Evolutionary conservation across 2,113 vertebrate species (phyloP).

Genomic region (Chitala chitala): DNA sequence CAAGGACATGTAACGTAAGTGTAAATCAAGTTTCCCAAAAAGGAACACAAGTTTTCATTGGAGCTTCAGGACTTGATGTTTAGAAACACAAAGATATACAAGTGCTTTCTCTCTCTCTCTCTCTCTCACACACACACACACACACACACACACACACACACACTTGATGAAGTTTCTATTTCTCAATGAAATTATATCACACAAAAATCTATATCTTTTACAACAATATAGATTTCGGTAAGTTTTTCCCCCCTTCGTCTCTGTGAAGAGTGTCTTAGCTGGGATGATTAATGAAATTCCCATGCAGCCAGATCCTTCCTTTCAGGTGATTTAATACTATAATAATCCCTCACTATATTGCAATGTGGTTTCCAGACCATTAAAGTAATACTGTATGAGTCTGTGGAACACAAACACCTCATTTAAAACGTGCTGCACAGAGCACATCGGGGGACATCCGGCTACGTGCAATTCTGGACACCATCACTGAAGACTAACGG

Average conservation of each 20-base stretch:
- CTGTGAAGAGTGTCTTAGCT: constrained; percentile 42
- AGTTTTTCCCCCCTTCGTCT: constrained; percentile 42
- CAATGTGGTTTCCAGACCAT: constrained; percentile 63
- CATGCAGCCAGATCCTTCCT: constrained; percentile 48
- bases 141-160: too few species aligned
- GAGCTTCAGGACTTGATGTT: neutral
- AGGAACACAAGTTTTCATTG: neutral
- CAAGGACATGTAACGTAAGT: too few species aligned
- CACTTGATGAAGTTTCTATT: constrained; percentile 20
- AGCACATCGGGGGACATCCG: constrained; percentile 49
- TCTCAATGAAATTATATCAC: constrained; percentile 16
- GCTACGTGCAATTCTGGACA: constrained; percentile 45
- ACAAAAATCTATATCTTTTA: constrained; percentile 19
- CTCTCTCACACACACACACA: too few species aligned
- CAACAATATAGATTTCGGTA: constrained; percentile 20
- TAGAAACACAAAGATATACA: constrained; percentile 3
- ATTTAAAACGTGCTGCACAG: constrained; percentile 66
- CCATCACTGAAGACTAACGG: constrained; percentile 44
- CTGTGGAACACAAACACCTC: constrained; percentile 66
- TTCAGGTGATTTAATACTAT: constrained; percentile 69
- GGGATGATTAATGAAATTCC: constrained; percentile 69
- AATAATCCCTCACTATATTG: constrained; percentile 67
- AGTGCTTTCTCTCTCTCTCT: too few species aligned
- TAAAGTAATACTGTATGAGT: constrained; percentile 62
- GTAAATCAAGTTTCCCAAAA: neutral